Percentiles rank a stretch among this genome's conserved stretches.
Conservation (phyloP, 2,113 vertebrate species). For the Ahaetulla prasina region DNA sequence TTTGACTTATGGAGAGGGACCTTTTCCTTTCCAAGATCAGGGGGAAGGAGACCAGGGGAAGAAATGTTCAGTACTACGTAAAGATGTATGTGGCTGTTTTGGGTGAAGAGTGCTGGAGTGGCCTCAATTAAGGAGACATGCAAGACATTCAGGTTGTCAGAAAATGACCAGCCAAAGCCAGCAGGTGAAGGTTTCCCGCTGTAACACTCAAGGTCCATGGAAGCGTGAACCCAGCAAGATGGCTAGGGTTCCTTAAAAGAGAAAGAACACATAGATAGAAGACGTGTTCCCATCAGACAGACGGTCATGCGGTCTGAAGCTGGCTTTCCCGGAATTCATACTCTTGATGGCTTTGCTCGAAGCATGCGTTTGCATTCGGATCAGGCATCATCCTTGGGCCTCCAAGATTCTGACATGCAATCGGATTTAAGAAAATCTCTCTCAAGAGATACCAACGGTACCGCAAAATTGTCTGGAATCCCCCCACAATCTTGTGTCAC, state of each 20-base stretch:
- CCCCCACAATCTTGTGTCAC: neutral
- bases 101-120: conserved; percentile 17
- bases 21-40: no score
- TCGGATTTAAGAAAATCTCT: conserved; percentile 20
- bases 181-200: neutral
- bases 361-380: neutral
- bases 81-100: neutral
- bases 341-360: conserved; percentile 25
- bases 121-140: conserved; percentile 48
- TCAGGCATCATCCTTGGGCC: neutral
- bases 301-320: conserved; percentile 46
- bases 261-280: conserved; percentile 2
- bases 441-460: conserved; percentile 6
- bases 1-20: neutral
- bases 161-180: neutral
- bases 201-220: conserved; percentile 7
- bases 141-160: conserved; percentile 32
- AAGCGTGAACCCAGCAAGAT: conserved; percentile 2
- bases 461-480: conserved; percentile 9
- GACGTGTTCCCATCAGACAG: conserved; percentile 23
- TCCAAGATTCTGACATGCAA: conserved; percentile 51
- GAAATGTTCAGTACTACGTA: no score
- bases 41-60: neutral
- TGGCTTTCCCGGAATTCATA: conserved; percentile 10
- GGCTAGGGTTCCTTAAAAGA: conserved; percentile 8